Evolutionary conservation across 2,797 vertebrate genomes (phyloP).

Genomic region (Trichosurus vulpecula): DNA sequence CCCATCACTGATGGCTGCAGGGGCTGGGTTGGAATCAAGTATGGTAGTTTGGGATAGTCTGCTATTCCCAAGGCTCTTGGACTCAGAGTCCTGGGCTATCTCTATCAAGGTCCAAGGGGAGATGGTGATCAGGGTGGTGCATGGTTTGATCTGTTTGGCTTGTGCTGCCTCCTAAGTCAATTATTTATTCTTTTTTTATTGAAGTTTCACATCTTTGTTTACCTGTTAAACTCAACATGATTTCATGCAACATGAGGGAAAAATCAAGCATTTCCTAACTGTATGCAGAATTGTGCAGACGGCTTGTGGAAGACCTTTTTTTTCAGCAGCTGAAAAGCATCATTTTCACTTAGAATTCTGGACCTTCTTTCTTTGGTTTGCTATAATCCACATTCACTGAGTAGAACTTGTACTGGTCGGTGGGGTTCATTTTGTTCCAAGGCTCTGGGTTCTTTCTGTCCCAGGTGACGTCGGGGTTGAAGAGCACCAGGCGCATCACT

Average conservation of each 20-base stretch:
- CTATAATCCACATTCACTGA: slow-evolving; percentile 92
- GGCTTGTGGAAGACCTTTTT: slow-evolving; percentile 82
- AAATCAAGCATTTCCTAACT: slow-evolving; percentile 77
- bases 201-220: slow-evolving; percentile 85
- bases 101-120: background rate
- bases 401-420: slow-evolving; percentile 85
- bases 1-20: background rate
- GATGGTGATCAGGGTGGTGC: background rate
- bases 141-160: background rate
- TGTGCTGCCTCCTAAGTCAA: background rate
- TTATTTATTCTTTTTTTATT: too few species aligned
- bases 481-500: too few species aligned
- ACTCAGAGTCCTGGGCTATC: background rate
- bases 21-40: background rate
- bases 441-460: too few species aligned
- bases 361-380: slow-evolving; percentile 95
- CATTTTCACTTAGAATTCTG: slow-evolving; percentile 90
- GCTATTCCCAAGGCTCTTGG: background rate
- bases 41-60: background rate
- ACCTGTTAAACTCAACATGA: slow-evolving; percentile 76
- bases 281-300: slow-evolving; percentile 82
- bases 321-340: slow-evolving; percentile 74
- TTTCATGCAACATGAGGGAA: slow-evolving; percentile 73
- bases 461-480: too few species aligned
- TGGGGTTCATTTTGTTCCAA: too few species aligned